Percentiles rank a stretch among this genome's conserved stretches.
Evolutionary conservation across 2,888 invertebrate genomes (phyloP).

Genomic region (Asteroscopus sphinx): DNA sequence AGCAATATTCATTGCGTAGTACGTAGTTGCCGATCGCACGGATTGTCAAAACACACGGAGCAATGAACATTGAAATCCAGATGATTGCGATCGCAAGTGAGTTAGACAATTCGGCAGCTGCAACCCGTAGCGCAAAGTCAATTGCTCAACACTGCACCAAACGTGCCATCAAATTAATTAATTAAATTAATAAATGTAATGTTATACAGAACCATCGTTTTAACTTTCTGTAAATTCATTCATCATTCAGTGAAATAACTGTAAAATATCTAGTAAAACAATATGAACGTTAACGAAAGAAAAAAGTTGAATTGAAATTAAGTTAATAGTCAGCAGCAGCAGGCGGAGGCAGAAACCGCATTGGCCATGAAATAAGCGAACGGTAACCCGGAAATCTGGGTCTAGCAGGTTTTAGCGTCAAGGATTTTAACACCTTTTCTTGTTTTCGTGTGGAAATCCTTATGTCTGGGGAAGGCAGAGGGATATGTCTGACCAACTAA

Average conservation of each 20-base stretch:
- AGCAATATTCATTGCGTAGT: too few species aligned
- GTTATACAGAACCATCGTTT: background rate
- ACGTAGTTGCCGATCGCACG: too few species aligned
- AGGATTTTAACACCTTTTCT: conserved; percentile 24
- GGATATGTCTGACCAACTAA: too few species aligned
- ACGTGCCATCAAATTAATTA: too few species aligned
- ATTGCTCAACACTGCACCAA: too few species aligned
- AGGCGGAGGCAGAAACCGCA: conserved; percentile 75
- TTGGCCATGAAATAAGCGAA: conserved; percentile 63
- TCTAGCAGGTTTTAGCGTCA: conserved; percentile 21
- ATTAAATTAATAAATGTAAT: background rate
- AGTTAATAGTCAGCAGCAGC: conserved; percentile 80
- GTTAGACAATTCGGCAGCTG: too few species aligned
- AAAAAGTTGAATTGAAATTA: conserved; percentile 79
- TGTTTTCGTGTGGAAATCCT: too few species aligned
- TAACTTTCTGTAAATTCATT: background rate
- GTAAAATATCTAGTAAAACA: conserved; percentile 68
- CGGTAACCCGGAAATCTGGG: conserved; percentile 20
- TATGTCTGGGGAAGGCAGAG: too few species aligned
- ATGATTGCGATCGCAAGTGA: too few species aligned
- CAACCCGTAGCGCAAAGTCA: too few species aligned
- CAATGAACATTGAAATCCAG: too few species aligned
- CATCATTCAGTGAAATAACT: conserved; percentile 55
- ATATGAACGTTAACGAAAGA: conserved; percentile 75
- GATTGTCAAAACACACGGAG: too few species aligned